phyloP scores from a whole-genome alignment of 2,113 vertebrate species.

The Callospermophilus lateralis region DNA sequence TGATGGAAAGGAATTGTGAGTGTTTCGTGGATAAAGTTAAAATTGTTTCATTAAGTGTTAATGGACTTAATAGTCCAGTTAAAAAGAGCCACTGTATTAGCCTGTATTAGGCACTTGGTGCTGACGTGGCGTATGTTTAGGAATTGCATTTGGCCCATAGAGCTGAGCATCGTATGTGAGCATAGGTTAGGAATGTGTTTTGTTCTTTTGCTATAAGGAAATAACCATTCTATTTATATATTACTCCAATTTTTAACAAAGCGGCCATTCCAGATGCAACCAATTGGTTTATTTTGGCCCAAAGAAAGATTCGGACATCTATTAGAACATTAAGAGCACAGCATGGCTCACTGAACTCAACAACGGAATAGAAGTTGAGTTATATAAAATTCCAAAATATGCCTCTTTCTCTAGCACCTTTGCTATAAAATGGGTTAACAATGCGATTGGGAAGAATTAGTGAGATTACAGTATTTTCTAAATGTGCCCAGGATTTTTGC shows the following conservation, averaged over 20 bases:
- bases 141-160: conserved; percentile 77
- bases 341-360: conserved; percentile 13
- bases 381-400: not conserved
- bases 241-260: conserved; percentile 74
- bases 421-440: conserved; percentile 18
- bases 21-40: conserved; percentile 67
- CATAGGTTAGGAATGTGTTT: conserved; percentile 64
- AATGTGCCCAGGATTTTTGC: conserved; percentile 15
- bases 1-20: conserved; percentile 42
- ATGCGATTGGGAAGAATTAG: not conserved
- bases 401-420: conserved; percentile 33
- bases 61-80: conserved; percentile 81
- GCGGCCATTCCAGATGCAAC: conserved; percentile 55
- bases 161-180: conserved; percentile 54
- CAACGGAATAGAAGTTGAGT: not conserved
- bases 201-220: conserved; percentile 71
- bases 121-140: conserved; percentile 70
- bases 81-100: conserved; percentile 76
- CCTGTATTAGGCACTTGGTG: conserved; percentile 76
- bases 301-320: conserved; percentile 62
- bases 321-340: conserved; percentile 44
- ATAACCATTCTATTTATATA: conserved; percentile 69
- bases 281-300: conserved; percentile 65
- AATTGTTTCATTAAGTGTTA: conserved; percentile 83
- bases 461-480: conserved; percentile 52